Evolutionary conservation across 37 sponge, comb jelly and placozoan species (phyloP).

Genomic region (Mnemiopsis leidyi): DNA sequence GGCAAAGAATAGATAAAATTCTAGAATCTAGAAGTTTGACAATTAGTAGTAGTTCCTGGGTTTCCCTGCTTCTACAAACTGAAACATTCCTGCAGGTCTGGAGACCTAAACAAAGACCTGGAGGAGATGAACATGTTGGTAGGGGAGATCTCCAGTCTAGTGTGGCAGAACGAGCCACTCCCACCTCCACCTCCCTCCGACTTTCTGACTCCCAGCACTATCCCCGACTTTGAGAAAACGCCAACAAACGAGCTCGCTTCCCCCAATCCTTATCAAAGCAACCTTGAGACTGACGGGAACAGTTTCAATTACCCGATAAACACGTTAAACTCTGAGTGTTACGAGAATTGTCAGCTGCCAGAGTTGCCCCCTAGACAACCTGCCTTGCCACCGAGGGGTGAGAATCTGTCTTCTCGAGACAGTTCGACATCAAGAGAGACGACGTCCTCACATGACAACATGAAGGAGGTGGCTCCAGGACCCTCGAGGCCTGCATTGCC

Average conservation of each 20-base stretch:
- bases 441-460: not conserved
- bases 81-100: not conserved
- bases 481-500: not conserved
- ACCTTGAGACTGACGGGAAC: not conserved
- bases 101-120: not conserved
- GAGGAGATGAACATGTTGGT: slow-evolving; percentile 47
- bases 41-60: no score
- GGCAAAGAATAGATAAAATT: no score
- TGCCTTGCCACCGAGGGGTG: slow-evolving; percentile 4
- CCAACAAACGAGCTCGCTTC: slow-evolving; percentile 16
- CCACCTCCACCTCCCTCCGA: slow-evolving; percentile 59
- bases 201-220: slow-evolving; percentile 27
- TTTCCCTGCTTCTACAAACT: no score
- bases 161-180: slow-evolving; percentile 58
- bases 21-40: no score
- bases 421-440: not conserved
- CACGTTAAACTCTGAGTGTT: not conserved
- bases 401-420: not conserved
- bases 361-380: slow-evolving; percentile 8
- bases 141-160: slow-evolving; percentile 23
- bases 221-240: slow-evolving; percentile 54
- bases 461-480: not conserved
- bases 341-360: not conserved
- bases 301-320: not conserved
- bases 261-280: not conserved